Evolutionary conservation across 2,797 vertebrate genomes (phyloP), one percentile per base, ranked within the genome.

Genomic region (Picus viridis): DNA sequence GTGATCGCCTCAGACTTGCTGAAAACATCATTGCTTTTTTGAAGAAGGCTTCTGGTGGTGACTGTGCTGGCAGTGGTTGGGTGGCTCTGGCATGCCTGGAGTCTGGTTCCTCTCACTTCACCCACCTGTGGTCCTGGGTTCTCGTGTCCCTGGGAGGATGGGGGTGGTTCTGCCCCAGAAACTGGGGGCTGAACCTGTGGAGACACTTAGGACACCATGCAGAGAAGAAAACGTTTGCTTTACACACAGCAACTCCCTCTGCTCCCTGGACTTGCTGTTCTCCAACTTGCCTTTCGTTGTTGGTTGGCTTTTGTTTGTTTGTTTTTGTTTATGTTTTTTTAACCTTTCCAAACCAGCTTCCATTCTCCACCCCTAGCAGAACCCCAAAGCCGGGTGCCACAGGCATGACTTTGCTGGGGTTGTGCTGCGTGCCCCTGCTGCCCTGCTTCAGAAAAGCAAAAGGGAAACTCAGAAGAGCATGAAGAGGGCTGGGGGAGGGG

Each of bases 301-400:
- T 16, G 15, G 15, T 8, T n/a, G 12, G 6, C 16, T 15, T 43
- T 7, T 43, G 15, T 41, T 41, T 41, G 41, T 16, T 43, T 41
- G 39, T 10, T 39, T 10, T 39, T n/a, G 7, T 39, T 62, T 64
- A 6, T n/a, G n/a, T 51, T 19, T 27, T 65, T 57, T 65, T 0
- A 63, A 16, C 4, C 9, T 57, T 79, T 70, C 51, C 1, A 0
- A 14, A 75, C 9, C 2, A 81, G 61, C 22, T 0, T 0, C 61
- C 39, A 5, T 34, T 29, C 39, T 65, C 56, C 2, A 2, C n/a
- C 63, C 9, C 30, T 80, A 22, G 9, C 7, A 12, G 17, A 49
- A 12, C 7, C 9, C 49, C 49, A 49, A n/a, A 1, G 9, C n/a
- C 0, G 1, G 9, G 7, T 75, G 51, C 77, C 73, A 26, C 18